These are phyloP conservation scores for Ferdinandea cuprea DNA, from an alignment of 2,888 invertebrate genomes.

Conservation along the genomic window DNA sequence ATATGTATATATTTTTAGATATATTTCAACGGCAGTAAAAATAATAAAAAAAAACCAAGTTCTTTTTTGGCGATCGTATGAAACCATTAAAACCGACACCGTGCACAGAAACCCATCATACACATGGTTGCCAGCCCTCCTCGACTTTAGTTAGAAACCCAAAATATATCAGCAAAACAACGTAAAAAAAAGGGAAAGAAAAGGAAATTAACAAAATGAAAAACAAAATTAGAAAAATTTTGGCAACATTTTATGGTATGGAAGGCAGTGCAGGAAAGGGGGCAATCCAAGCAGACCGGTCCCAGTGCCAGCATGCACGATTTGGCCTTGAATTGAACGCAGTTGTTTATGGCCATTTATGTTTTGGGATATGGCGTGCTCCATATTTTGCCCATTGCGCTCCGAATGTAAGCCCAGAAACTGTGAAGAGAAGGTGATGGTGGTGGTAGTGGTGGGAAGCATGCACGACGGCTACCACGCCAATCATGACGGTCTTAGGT, in stretches of 20 bases:
- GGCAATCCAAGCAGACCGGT: conserved; percentile 47
- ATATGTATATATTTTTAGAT: too few species aligned
- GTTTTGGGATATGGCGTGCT: conserved; percentile 67
- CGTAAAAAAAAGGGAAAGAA: conserved; percentile 26
- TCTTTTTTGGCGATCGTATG: conserved; percentile 60
- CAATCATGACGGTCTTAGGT: conserved; percentile 53
- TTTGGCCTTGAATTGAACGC: conserved; percentile 75
- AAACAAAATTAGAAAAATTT: conserved; percentile 71
- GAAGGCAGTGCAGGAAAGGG: not conserved
- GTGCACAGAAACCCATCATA: conserved; percentile 61
- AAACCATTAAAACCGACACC: conserved; percentile 65
- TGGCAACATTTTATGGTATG: conserved; percentile 57
- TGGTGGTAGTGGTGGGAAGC: not conserved
- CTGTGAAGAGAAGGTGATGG: conserved; percentile 1
- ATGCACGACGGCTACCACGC: conserved; percentile 1
- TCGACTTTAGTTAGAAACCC: conserved; percentile 3
- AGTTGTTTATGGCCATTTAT: conserved; percentile 71
- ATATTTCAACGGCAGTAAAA: conserved; percentile 51
- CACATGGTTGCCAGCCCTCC: conserved; percentile 62
- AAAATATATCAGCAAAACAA: not conserved
- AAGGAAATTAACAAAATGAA: conserved; percentile 67
- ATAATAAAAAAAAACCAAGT: conserved; percentile 36
- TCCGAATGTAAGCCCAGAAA: not conserved
- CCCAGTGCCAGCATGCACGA: conserved; percentile 50
- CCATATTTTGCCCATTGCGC: conserved; percentile 65